These are phyloP conservation scores for Chondrilla cf. caribensis DNA, from an alignment of 37 sponge, comb jelly and placozoan species.

Conservation along the genomic window DNA sequence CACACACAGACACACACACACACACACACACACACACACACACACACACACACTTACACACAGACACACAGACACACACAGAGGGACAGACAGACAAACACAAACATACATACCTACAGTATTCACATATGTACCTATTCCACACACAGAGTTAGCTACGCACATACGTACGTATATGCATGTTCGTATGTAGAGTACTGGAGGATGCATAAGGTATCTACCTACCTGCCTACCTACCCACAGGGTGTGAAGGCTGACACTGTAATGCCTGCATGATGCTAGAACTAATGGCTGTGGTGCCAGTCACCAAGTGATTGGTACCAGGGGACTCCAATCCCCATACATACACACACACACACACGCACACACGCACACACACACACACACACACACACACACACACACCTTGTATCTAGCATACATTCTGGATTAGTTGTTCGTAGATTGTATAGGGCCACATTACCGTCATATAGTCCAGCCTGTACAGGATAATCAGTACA, in stretches of 20 bases:
- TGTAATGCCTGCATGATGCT: too few species aligned
- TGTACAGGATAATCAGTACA: too few species aligned
- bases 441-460: conserved; percentile 74
- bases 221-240: too few species aligned
- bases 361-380: not conserved
- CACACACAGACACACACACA: conserved; percentile 23
- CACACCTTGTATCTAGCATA: conserved; percentile 83
- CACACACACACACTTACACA: conserved; percentile 7
- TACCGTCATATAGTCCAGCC: conserved; percentile 94
- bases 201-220: too few species aligned
- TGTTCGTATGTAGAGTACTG: too few species aligned
- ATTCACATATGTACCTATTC: too few species aligned
- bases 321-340: not conserved
- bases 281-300: too few species aligned
- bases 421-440: conserved; percentile 63
- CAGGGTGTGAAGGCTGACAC: too few species aligned
- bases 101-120: not conserved
- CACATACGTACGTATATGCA: too few species aligned
- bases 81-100: not conserved
- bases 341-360: not conserved
- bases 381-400: not conserved
- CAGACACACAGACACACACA: not conserved
- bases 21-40: not conserved
- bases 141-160: too few species aligned
- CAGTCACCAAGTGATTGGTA: too few species aligned